Percentiles rank a stretch among this genome's conserved stretches.
Evolutionary conservation across 2,888 invertebrate genomes (phyloP).

Genomic region (Plemyria rubiginata): DNA sequence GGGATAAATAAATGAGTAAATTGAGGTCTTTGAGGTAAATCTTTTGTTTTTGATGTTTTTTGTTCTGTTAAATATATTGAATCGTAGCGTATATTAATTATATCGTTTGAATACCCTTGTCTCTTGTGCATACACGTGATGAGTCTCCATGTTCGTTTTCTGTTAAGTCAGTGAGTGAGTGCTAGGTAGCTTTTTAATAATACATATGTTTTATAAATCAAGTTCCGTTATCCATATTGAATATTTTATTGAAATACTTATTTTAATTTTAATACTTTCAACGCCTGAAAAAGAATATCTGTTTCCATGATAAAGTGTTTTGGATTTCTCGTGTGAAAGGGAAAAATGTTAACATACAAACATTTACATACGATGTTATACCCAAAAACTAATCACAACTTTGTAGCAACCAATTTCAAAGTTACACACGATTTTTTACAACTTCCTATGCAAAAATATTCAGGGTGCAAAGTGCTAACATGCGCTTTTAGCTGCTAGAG

Average conservation of each 20-base stretch:
- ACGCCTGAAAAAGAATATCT: too few relatives aligned
- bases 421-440: constrained; percentile 11
- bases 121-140: too few relatives aligned
- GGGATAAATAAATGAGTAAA: constrained; percentile 32
- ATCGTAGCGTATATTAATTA: neutral
- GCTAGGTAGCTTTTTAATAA: too few relatives aligned
- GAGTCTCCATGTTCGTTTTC: too few relatives aligned
- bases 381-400: constrained; percentile 29
- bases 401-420: constrained; percentile 14
- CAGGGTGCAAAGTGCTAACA: constrained; percentile 6
- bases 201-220: too few relatives aligned
- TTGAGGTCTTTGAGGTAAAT: neutral
- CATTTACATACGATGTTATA: constrained; percentile 18
- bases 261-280: too few relatives aligned
- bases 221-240: too few relatives aligned
- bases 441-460: constrained; percentile 9
- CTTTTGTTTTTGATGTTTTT: neutral
- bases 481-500: constrained; percentile 17
- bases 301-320: neutral
- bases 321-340: constrained; percentile 19
- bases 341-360: constrained; percentile 21
- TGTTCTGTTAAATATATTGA: neutral
- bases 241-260: too few relatives aligned
- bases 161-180: too few relatives aligned
- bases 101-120: too few relatives aligned